A percentile compares a stretch with the other conserved stretches of the same genome.
Conservation (phyloP, 2,113 vertebrate species). For the Electrona antarctica region DNA sequence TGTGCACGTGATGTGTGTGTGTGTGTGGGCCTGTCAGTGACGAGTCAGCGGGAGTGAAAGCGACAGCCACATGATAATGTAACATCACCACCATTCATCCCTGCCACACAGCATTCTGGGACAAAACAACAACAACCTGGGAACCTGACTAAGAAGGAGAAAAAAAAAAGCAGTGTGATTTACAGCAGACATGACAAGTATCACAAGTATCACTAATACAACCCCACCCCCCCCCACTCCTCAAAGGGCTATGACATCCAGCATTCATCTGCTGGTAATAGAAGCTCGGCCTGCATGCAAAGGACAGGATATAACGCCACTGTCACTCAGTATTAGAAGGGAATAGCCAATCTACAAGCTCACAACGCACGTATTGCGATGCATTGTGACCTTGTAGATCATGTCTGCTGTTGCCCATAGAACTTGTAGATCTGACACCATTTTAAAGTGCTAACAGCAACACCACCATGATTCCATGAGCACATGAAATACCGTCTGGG, state of each 20-base stretch:
- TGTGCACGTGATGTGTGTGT: conserved; percentile 48
- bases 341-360: no score
- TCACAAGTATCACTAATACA: conserved; percentile 70
- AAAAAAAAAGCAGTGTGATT: conserved; percentile 69
- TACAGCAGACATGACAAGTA: conserved; percentile 79
- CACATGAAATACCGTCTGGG: no score
- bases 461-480: no score
- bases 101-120: conserved; percentile 77
- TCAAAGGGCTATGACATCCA: conserved; percentile 58
- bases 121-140: conserved; percentile 77
- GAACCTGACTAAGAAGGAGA: conserved; percentile 44
- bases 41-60: conserved; percentile 77
- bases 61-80: conserved; percentile 83
- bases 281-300: conserved; percentile 26
- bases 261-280: conserved; percentile 68
- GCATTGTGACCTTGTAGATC: no score
- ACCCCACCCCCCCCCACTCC: conserved; percentile 44
- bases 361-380: no score
- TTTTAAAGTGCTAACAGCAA: no score
- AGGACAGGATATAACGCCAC: conserved; percentile 16
- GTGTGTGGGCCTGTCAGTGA: conserved; percentile 79
- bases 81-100: conserved; percentile 83
- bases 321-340: conserved; percentile 15
- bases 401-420: no score
- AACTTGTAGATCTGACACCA: no score